Evolutionary conservation across 2,797 vertebrate species (phyloP).

Genomic region (Rachycentron canadum): DNA sequence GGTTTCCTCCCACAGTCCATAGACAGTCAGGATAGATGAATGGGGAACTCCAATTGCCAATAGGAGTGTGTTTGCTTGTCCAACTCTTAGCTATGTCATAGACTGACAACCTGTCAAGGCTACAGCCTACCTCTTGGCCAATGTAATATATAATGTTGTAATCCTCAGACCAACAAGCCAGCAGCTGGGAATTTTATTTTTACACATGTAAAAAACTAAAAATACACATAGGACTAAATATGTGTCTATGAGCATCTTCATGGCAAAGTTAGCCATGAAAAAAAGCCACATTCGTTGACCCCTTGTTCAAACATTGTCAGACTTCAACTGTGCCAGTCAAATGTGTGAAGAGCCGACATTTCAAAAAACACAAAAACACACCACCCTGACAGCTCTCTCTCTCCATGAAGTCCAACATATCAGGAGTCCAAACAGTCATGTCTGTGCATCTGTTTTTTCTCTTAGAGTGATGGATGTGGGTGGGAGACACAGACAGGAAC

Average conservation of each 20-base stretch:
- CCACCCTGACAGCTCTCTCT: slow-evolving; percentile 18
- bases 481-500: slow-evolving; percentile 85
- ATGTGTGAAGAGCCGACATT: slow-evolving; percentile 22
- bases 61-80: slow-evolving; percentile 9
- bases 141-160: not conserved
- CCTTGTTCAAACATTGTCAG: not conserved
- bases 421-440: slow-evolving; percentile 51
- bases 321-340: slow-evolving; percentile 10
- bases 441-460: slow-evolving; percentile 82
- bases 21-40: slow-evolving; percentile 15
- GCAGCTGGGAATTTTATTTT: not conserved
- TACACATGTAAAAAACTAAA: not conserved
- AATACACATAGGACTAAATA: not conserved
- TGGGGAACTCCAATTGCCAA: slow-evolving; percentile 1
- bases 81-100: not conserved
- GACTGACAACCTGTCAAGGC: not conserved
- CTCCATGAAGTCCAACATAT: slow-evolving; percentile 47
- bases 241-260: not conserved
- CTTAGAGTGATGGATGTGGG: slow-evolving; percentile 82
- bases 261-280: not conserved
- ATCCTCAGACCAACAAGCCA: not conserved
- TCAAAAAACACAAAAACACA: too few relatives aligned
- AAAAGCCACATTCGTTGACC: not conserved
- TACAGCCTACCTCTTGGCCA: not conserved
- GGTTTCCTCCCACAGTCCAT: slow-evolving; percentile 9